Evolutionary conservation across 2,797 vertebrate species (phyloP), one percentile per base, ranked within the genome.

Genomic region (Sciurus carolinensis): DNA sequence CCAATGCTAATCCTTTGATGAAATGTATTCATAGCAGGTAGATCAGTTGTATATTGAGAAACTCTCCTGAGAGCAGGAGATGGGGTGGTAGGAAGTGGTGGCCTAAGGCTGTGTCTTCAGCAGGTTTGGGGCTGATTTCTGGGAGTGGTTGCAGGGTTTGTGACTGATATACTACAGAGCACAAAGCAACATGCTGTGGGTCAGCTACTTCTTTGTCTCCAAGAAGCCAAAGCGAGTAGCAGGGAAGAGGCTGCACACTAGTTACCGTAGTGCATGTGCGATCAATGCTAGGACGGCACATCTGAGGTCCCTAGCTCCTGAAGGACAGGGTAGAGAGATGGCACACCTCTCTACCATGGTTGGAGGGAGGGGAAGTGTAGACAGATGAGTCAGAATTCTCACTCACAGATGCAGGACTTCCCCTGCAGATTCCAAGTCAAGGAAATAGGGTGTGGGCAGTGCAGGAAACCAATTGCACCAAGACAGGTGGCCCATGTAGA

Each of bases 311-410:
- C n/a, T 30, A 15, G 44, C 54, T 81, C 50, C 28, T 30, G 33
- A 82, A 42, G 33, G 28, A 10, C 50, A 67, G 39, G 50, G 42
- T 22, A 36, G 42, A 87, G 26, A 82, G 47, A 82, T 9, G 57
- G 44, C 17, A 44, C 17, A 69, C 83, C 64, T 72, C 36, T 28
- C n/a, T 52, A 36, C 7, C 5, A 20, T 72, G 52, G 15, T 30
- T 4, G 17, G 52, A 52, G 64, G 64, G 67, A 52, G 42, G 54
- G 39, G 36, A 71, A 92, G 47, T 47, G 44, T 22, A 47, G 9
- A 91, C 22, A 81, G 77, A 84, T 76, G 64, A 79, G 11, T 89
- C 15, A n/a, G 59, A 89, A 62, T 89, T 72, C 64, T 84, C 24
- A n/a, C 76, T 76, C 52, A 64, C 10, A 92, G 44, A 54, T 36